Conservation (phyloP, 2,888 invertebrate genomes). For the Tenthredo distinguenda region DNA sequence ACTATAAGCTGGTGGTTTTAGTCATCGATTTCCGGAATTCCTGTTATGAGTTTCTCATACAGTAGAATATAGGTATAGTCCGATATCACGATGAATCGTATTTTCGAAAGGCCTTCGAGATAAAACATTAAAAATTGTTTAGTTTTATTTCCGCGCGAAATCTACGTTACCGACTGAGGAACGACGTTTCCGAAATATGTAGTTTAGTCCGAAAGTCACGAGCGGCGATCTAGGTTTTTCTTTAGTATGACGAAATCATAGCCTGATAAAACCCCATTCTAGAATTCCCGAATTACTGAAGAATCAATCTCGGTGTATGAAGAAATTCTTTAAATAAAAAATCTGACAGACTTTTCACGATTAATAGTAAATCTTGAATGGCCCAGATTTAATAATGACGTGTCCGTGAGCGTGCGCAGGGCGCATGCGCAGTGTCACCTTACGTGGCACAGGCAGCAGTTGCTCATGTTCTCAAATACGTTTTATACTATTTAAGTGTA, state of each 20-base stretch:
- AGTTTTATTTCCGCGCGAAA: constrained; percentile 43
- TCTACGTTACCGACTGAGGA: constrained; percentile 29
- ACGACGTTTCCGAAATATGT: neutral
- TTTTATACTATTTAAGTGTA: constrained; percentile 68
- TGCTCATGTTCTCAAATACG: constrained; percentile 67
- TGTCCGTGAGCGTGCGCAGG: constrained; percentile 69
- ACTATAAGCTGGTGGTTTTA: neutral
- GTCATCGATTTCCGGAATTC: neutral
- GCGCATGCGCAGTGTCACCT: constrained; percentile 81
- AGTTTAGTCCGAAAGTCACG: neutral
- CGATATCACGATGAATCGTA: neutral
- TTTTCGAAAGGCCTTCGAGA: neutral
- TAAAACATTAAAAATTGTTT: neutral
- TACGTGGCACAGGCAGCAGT: constrained; percentile 81
- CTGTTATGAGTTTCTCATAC: neutral
- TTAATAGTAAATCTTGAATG: constrained; percentile 26
- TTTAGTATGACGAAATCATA: neutral
- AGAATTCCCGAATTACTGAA: neutral
- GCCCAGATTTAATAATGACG: constrained; percentile 64
- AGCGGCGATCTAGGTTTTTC: neutral
- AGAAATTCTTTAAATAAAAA: neutral
- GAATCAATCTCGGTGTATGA: neutral
- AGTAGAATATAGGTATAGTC: neutral
- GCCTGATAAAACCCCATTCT: neutral
- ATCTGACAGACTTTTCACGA: neutral